Base-by-base conservation (phyloP, 2,797 vertebrate genomes). In the Oophaga sylvatica region DNA sequence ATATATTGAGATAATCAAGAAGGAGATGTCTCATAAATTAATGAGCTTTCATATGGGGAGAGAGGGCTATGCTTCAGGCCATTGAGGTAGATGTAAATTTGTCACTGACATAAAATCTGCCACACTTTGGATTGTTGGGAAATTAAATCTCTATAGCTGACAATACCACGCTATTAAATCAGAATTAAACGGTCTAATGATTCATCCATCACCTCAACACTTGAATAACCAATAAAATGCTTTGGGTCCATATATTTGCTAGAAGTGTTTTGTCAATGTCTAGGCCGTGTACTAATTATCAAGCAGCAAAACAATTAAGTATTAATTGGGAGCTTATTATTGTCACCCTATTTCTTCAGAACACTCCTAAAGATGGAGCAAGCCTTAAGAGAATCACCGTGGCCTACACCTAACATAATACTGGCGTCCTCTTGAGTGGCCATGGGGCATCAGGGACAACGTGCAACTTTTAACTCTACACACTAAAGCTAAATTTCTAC, bases 81-180 rank as follows among this genome's bases (percentile, higher is more conserved):
- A 45, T 79, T 80, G 87, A 10, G 89, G 71, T 83, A 65, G 0
- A 60, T 53, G 22, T 90, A 89, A 9, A 77, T 91, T 91, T 91
- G 79, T 91, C 83, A 88, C 31, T 80, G 77, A 83, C 90, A 9
- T 91, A 75, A 17, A 83, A 90, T 90, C 81, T 90, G 6, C 53
- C 89, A 35, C 63, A 91, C 6, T 76, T 78, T 90, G 53, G 88
- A 90, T 87, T 59, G 89, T 26, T 41, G 88, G 75, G 87, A 79
- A 91, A 90, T 88, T 63, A 84, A 16, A 76, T 88, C 90, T 77
- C 84, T 77, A 63, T 86, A 35, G 71, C n/a, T 89, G 89, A 59
- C 29, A 73, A 59, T 87, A 91, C 26, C 57, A 0, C 88, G 57
- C 26, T 70, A 16, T 87, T 91, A 48, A 87, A 10, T 91, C 83